Conservation (phyloP, 2,797 vertebrate genomes). For the Schizopygopsis pylzovi region DNA sequence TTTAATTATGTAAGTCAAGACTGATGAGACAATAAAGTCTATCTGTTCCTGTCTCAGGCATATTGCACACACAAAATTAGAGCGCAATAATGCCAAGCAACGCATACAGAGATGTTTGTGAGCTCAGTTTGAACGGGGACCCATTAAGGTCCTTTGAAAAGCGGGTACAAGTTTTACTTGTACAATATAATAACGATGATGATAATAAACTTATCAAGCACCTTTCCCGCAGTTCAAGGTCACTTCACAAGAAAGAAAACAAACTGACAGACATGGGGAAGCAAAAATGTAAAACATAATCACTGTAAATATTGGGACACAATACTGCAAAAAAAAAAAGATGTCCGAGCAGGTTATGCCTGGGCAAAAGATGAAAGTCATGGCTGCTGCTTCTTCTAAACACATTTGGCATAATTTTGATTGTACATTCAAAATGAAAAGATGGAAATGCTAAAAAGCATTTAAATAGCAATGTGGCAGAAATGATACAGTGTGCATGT, state of each 20-base stretch:
- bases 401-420: not conserved
- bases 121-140: not conserved
- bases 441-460: not conserved
- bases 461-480: not conserved
- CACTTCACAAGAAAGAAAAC: not conserved
- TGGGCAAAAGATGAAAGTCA: not conserved
- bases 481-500: not conserved
- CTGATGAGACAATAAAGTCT: conserved; percentile 9
- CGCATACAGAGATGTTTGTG: not conserved
- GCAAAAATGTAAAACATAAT: not conserved
- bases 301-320: not conserved
- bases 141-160: not conserved
- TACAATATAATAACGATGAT: not conserved
- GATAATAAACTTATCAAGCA: not conserved
- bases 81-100: not conserved
- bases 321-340: not conserved
- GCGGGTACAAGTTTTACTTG: not conserved
- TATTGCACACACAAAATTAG: not conserved
- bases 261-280: not conserved
- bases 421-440: not conserved
- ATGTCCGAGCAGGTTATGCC: not conserved
- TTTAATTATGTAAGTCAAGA: conserved; percentile 13
- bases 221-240: not conserved
- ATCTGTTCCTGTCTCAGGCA: not conserved
- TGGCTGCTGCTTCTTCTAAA: not conserved